Evolutionary conservation across 2,797 vertebrate genomes (phyloP).

Genomic region (Sebastes taczanowskii): DNA sequence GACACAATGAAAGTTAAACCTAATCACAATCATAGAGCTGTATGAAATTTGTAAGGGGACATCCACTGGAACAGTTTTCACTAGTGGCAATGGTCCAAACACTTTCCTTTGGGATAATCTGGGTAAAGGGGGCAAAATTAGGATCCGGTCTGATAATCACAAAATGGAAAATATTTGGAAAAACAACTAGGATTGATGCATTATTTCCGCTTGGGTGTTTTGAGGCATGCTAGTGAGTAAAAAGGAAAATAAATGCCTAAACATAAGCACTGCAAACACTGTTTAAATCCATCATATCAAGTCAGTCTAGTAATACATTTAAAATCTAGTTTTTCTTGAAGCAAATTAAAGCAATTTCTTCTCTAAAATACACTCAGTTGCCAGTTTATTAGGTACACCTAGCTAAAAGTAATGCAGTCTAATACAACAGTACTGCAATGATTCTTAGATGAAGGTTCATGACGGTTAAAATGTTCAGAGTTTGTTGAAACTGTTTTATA

Average conservation of each 20-base stretch:
- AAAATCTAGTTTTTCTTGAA: not conserved
- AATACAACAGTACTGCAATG: too few species aligned
- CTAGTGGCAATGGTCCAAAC: not conserved
- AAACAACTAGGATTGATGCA: slow-evolving; percentile 46
- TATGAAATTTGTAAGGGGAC: not conserved
- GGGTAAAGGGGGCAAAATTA: slow-evolving; percentile 2
- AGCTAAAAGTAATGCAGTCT: not conserved
- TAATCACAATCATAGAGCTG: not conserved
- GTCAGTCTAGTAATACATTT: not conserved
- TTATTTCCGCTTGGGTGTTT: slow-evolving; percentile 35
- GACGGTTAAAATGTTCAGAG: not conserved
- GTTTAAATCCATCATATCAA: not conserved
- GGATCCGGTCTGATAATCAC: slow-evolving; percentile 35
- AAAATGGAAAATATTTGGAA: slow-evolving; percentile 11
- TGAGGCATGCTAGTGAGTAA: not conserved
- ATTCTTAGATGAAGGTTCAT: not conserved
- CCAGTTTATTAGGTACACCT: not conserved
- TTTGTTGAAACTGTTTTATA: not conserved
- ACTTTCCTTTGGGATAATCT: slow-evolving; percentile 9
- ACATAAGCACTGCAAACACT: not conserved
- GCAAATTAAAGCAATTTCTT: not conserved
- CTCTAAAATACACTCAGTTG: not conserved
- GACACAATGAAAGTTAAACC: not conserved
- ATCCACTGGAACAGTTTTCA: not conserved
- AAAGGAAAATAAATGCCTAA: not conserved